A percentile compares a stretch with the other conserved stretches of the same genome.
Conservation (phyloP, 2,888 invertebrate species). For the Rhogogaster chlorosoma region DNA sequence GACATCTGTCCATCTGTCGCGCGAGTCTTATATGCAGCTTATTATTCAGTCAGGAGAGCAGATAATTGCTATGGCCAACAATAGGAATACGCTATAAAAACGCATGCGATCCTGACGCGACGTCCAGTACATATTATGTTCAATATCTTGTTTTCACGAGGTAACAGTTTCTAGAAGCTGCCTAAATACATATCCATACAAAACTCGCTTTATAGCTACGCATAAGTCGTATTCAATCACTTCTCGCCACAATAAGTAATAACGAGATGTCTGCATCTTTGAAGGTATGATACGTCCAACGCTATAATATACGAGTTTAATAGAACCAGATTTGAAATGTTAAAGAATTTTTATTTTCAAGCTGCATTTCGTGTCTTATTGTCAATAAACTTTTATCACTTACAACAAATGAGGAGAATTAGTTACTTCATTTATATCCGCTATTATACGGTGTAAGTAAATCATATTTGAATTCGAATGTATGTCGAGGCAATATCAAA, state of each 20-base stretch:
- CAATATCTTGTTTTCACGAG: background rate
- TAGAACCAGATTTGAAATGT: background rate
- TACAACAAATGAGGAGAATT: background rate
- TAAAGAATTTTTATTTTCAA: background rate
- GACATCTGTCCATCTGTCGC: background rate
- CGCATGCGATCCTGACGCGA: background rate
- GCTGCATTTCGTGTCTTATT: background rate
- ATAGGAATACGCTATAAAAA: background rate
- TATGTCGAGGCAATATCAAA: background rate
- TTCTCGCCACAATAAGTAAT: background rate
- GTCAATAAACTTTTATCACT: background rate
- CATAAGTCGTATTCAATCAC: background rate
- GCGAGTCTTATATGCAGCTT: background rate
- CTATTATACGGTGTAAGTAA: background rate
- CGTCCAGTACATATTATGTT: background rate
- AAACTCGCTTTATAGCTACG: background rate
- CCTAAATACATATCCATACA: background rate
- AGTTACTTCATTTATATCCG: background rate
- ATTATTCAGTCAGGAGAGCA: constrained; percentile 6
- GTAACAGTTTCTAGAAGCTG: background rate
- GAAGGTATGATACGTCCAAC: background rate
- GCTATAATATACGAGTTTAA: background rate
- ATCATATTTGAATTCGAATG: background rate
- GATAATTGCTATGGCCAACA: background rate
- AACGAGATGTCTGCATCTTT: background rate